These are phyloP conservation scores for Sturnus vulgaris DNA, from an alignment of 2,113 vertebrate species.

Conservation along the genomic window DNA sequence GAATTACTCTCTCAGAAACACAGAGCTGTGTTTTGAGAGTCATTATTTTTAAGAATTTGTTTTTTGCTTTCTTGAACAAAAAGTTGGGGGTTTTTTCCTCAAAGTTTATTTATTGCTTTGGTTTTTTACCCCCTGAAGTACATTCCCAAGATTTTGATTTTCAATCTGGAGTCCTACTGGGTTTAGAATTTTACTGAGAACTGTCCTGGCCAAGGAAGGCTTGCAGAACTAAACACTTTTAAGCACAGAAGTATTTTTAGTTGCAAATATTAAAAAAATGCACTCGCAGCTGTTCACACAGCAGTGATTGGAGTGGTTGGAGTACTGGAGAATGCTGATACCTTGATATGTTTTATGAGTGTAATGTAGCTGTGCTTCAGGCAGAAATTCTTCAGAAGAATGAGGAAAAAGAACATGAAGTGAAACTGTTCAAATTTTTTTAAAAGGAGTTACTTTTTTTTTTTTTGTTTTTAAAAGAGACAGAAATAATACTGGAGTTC, in stretches of 20 bases:
- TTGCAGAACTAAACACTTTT: not conserved
- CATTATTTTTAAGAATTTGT: not conserved
- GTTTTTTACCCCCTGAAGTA: not conserved
- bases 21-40: not conserved
- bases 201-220: not conserved
- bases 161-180: not conserved
- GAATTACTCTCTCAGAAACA: not conserved
- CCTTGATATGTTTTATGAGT: conserved; percentile 32
- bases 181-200: not conserved
- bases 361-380: conserved; percentile 30
- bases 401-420: not conserved
- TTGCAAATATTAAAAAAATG: conserved; percentile 39
- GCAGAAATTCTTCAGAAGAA: conserved; percentile 57
- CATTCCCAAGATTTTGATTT: not conserved
- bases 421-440: not conserved
- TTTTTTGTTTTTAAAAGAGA: not conserved
- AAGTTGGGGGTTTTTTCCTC: not conserved
- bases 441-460: not conserved
- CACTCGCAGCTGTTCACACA: conserved; percentile 33
- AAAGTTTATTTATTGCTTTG: not conserved
- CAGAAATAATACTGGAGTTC: not conserved
- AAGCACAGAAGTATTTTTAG: conserved; percentile 12
- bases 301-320: not conserved
- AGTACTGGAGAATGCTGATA: conserved; percentile 44
- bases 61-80: not conserved